Evolutionary conservation across 2,113 vertebrate species (phyloP).

Genomic region (Plestiodon gilberti): DNA sequence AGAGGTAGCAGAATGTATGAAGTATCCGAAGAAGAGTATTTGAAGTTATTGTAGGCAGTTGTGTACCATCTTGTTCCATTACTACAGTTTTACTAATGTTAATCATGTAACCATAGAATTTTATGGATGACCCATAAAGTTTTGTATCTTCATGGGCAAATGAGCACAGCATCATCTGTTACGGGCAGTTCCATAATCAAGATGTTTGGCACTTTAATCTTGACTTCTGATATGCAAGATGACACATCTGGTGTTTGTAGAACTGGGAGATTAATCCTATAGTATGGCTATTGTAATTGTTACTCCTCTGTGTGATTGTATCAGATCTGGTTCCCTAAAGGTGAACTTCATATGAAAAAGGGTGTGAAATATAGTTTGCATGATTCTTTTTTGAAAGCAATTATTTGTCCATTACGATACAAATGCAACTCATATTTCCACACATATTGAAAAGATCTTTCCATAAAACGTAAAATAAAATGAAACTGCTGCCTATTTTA

Average conservation of each 20-base stretch:
- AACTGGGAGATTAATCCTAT: not conserved
- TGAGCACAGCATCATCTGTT: not conserved
- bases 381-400: not conserved
- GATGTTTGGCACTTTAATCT: not conserved
- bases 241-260: not conserved
- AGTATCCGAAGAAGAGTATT: not conserved
- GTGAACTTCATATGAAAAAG: not conserved
- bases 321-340: not conserved
- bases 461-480: constrained; percentile 25
- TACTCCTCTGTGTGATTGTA: not conserved
- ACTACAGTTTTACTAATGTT: not conserved
- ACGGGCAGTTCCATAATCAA: not conserved
- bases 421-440: constrained; percentile 20
- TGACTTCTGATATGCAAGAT: not conserved
- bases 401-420: not conserved
- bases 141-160: not conserved
- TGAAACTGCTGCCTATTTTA: constrained; percentile 19
- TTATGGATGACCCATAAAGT: not conserved
- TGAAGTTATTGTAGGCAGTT: not conserved
- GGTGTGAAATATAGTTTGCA: not conserved
- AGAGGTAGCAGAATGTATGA: not conserved
- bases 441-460: constrained; percentile 9
- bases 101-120: not conserved
- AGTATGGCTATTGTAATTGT: not conserved
- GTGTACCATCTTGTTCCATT: not conserved